Evolutionary conservation across 2,888 invertebrate genomes (phyloP), one percentile per base, ranked within the genome.

Genomic region (Ochlodes sylvanus): DNA sequence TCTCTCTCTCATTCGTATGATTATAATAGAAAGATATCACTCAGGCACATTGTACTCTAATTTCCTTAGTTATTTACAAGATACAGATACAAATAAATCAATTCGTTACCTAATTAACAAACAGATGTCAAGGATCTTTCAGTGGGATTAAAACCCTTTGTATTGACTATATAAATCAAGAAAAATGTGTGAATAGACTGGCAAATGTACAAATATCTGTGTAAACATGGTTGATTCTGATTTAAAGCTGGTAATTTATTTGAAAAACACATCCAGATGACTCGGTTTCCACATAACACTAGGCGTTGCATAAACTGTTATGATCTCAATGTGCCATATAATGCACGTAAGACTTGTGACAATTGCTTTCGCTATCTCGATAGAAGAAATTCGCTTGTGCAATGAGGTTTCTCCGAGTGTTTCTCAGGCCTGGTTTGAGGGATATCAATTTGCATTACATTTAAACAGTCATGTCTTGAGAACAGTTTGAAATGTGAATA

Each of bases 251-350:
- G 27, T 27, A 27, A 27, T 5, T 27, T 5, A 27, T 27, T 42
- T n/a, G 42, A 42, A 42, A 42, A 42, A 42, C 42, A n/a, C n/a
- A 42, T 42, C n/a, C n/a, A 42, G n/a, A 42, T 42, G 42, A n/a
- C 42, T 42, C n/a, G 42, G 42, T 38, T 80, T 73, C 76, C 73
- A 75, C 72, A 71, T 77, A 73, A 73, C 70, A 72, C 72, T 38
- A 63, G 65, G 68, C 65, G 14, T 42, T 42, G n/a, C 42, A 42
- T 42, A 42, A 42, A 42, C n/a, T 42, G 42, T 42, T 42, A 42
- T 42, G 42, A 42, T 42, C 15, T 42, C 42, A n/a, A 42, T 42
- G 42, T 42, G 42, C 42, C 42, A 42, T 42, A n/a, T 15, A 42
- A 42, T 42, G 42, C 42, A 12, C n/a, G 42, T 42, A 42, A 42